A percentile compares a stretch with the other conserved stretches of the same genome.
phyloP scores from a whole-genome alignment of 92 coral and sea anemone species.

The Siderastrea siderea region DNA sequence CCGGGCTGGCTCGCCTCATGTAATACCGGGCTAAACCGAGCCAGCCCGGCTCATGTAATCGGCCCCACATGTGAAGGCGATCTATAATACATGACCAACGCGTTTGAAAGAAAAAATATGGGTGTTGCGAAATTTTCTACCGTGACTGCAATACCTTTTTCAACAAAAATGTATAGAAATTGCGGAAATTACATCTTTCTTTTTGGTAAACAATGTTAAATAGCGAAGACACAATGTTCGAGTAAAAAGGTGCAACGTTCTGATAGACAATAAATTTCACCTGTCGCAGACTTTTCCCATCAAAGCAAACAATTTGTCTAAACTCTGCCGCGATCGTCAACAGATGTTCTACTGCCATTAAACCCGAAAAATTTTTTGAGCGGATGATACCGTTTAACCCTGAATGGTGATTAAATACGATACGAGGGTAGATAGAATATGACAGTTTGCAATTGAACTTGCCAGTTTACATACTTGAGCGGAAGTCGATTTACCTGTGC shows the following conservation, averaged over 20 bases:
- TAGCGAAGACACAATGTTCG: not conserved
- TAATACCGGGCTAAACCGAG: no score
- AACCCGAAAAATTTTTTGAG: not conserved
- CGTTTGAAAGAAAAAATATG: not conserved
- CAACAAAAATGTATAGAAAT: no score
- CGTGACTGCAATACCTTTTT: not conserved
- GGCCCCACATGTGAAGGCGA: not conserved
- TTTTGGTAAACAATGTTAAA: no score
- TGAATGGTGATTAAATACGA: not conserved
- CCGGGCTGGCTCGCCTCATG: no score
- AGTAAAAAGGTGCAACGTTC: not conserved
- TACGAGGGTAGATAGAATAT: not conserved
- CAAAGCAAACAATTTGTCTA: slow-evolving; percentile 28
- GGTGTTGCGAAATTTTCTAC: not conserved
- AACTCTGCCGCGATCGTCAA: not conserved
- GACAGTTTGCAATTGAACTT: no score
- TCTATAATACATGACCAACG: slow-evolving; percentile 9
- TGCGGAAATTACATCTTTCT: not conserved
- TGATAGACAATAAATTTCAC: slow-evolving; percentile 7
- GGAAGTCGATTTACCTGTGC: slow-evolving; percentile 80
- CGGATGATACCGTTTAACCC: not conserved
- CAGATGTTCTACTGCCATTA: slow-evolving; percentile 3
- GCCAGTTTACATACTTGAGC: not conserved
- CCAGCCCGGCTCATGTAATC: no score
- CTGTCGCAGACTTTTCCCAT: slow-evolving; percentile 16